Base-by-base conservation (phyloP, 2,888 invertebrate species). In the Chironomus riparius region DNA sequence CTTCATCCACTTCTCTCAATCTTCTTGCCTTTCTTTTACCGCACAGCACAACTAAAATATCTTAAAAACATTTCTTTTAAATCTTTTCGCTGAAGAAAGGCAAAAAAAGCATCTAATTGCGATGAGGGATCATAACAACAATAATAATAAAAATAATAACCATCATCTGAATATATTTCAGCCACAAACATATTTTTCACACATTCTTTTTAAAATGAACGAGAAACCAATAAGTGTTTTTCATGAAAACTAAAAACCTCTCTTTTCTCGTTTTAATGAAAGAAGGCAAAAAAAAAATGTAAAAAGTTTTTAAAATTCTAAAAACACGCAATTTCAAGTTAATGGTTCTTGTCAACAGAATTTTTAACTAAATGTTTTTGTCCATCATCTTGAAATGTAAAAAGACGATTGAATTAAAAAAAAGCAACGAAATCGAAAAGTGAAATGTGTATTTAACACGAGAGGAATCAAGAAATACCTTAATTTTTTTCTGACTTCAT, bases 341-440 rank as follows among this genome's bases (percentile, higher is more conserved):
- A 68, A 75, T 75, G 18, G 18, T 47, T 47, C 68, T 68, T 75
- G 74, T 75, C 74, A 68, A 75, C 74, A 75, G 74, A 75, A 75
- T 75, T 75, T 75, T 75, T 56, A 73, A 75, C 72, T 75, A 75
- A 75, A 75, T 68, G 68, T 75, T 75, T 73, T 75, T 68, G 74
- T 75, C 74, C 68, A 68, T 75, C 65, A 73, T 65, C 65, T 73
- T 62, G 47, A 22, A 24, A 21, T 21, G 24, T 21, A 56, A 4
- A 18, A 18, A 18, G 56, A 56, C 18, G 56, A 56, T 56, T 21
- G 65, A 13, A 12, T 65, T 13, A 65, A 65, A 24, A 65, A 50
- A 56, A 38, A 10, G 38, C 38, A 38, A 38, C 38, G 38, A 38
- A 38, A 38, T 38, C 38, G 38, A 38, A 38, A 38, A 38, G 38